Base-by-base conservation (phyloP, 2,113 vertebrate species). In the Ceuthmochares aereus region DNA sequence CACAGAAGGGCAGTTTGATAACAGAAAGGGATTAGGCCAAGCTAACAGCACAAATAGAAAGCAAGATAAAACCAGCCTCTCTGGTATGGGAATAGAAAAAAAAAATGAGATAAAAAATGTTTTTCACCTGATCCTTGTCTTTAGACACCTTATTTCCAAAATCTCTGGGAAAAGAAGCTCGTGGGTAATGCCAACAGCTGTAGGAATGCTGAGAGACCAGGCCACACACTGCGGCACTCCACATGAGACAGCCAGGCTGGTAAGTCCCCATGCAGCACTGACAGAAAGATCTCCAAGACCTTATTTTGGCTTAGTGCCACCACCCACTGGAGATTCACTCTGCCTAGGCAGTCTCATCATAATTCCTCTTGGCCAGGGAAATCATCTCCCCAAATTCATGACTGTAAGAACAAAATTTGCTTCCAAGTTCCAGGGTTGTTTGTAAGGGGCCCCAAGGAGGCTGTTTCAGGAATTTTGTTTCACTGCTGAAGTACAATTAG, bases 221-320 rank as follows among this genome's bases (percentile, higher is more conserved):
- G 29, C 26, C 23, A 40, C 27, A 9, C 1, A 67, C 20, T 45
- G 63, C 0, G 0, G 37, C 23, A 18, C 19, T 34, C 34, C 51
- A 17, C 27, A 7, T 3, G 22, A 3, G 4, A 49, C 14, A 79
- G 36, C 7, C 7, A 3, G 37, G 22, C 34, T 62, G 25, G 12
- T 58, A 58, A 47, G 23, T n/a, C 51, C 32, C 29, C 43, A 9
- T 9, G 14, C n/a, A 69, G 29, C 18, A 26, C 49, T 18, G 17
- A 56, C 23, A 69, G 42, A 51, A 60, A 26, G 14, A 62, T 23
- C 21, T 70, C 26, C 1, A 25, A 67, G 10, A 20, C 17, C 26
- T 84, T 82, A 36, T 74, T 91, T 84, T 18, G 8, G 4, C 52
- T 91, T 43, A 45, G 37, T 47, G 56, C 16, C 30, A 36, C 6